Percentiles rank a stretch among this genome's conserved stretches.
Conservation (phyloP, 2,113 vertebrate genomes). For the Takifugu bimaculatus region DNA sequence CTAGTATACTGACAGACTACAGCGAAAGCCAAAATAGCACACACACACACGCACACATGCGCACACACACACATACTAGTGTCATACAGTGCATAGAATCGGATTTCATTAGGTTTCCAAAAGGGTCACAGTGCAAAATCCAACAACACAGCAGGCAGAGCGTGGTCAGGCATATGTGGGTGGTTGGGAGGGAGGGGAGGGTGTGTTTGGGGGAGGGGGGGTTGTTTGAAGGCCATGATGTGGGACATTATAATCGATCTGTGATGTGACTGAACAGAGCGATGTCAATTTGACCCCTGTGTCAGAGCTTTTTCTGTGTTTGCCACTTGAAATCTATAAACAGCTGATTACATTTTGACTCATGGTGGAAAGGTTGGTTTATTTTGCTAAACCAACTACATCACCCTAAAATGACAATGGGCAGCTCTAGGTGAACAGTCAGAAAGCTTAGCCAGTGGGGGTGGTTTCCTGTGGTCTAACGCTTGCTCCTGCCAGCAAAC, state of each 20-base stretch:
- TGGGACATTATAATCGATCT: constrained; percentile 40
- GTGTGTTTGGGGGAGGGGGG: constrained; percentile 17
- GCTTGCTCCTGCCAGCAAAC: constrained; percentile 74
- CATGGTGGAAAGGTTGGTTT: background rate
- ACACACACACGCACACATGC: constrained; percentile 7
- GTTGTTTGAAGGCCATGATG: constrained; percentile 19
- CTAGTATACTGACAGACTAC: constrained; percentile 75
- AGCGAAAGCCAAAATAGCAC: constrained; percentile 70
- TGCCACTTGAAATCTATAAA: background rate
- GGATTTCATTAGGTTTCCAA: constrained; percentile 7
- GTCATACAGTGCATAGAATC: background rate
- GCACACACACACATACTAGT: background rate
- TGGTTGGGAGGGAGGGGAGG: constrained; percentile 46
- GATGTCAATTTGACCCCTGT: constrained; percentile 30
- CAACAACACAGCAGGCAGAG: constrained; percentile 47
- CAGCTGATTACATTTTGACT: background rate
- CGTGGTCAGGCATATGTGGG: constrained; percentile 67
- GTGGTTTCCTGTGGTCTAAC: constrained; percentile 77
- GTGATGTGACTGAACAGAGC: constrained; percentile 45
- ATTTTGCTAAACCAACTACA: background rate
- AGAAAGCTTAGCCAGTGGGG: constrained; percentile 29
- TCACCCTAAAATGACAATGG: constrained; percentile 24
- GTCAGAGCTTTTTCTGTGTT: constrained; percentile 37
- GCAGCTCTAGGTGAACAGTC: constrained; percentile 13
- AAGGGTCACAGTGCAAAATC: constrained; percentile 17